These are phyloP conservation scores for Taenaris catops DNA, from an alignment of 2,888 invertebrate genomes.

Conservation along the genomic window DNA sequence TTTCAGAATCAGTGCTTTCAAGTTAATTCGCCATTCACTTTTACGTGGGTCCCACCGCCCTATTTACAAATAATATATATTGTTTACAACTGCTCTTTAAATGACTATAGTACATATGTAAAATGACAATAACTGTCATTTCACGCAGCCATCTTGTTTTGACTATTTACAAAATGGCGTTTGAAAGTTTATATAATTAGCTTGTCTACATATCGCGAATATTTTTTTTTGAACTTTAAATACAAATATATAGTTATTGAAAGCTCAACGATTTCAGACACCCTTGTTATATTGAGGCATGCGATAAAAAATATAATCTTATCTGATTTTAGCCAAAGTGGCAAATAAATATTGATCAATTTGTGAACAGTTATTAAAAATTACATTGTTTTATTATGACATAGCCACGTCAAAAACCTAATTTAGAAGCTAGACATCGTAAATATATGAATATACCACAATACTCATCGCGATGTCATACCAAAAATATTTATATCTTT, in stretches of 20 bases:
- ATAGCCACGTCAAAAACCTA: constrained; percentile 47
- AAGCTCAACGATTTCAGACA: constrained; percentile 73
- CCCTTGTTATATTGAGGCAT: constrained; percentile 61
- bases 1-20: constrained; percentile 27
- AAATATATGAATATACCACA: constrained; percentile 34
- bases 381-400: constrained; percentile 25
- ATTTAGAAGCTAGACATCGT: constrained; percentile 45
- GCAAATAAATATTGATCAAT: constrained; percentile 28
- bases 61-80: constrained; percentile 11
- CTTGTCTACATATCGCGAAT: constrained; percentile 29
- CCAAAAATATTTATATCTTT: constrained; percentile 72
- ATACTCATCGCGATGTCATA: constrained; percentile 61
- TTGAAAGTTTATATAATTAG: constrained; percentile 20
- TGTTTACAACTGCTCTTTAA: constrained; percentile 8
- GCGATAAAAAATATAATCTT: constrained; percentile 31
- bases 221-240: constrained; percentile 35
- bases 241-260: constrained; percentile 55
- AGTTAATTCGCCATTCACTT: constrained; percentile 33
- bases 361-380: constrained; percentile 24
- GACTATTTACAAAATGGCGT: constrained; percentile 27
- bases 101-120: too few species aligned
- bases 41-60: constrained; percentile 50
- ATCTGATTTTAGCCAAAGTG: constrained; percentile 30
- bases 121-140: constrained; percentile 16
- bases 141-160: constrained; percentile 33